phyloP scores from a whole-genome alignment of 2,888 invertebrate species.

The Nomada ruficornis region DNA sequence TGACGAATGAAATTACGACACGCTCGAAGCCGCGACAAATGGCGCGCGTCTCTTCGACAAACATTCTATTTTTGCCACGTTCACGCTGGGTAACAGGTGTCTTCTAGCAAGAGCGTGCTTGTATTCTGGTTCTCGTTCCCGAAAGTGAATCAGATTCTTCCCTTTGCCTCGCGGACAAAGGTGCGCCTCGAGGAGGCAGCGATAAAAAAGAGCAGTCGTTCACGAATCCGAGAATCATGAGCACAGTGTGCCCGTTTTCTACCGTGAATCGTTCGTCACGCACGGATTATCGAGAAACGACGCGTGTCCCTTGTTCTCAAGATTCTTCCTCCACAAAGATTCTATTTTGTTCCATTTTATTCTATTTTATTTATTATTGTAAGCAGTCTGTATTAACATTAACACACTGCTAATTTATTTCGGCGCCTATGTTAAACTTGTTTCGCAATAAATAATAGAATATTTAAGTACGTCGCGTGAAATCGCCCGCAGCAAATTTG shows the following conservation, averaged over 20 bases:
- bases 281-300: conserved; percentile 30
- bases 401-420: no score
- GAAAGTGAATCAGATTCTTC: conserved; percentile 22
- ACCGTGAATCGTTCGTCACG: conserved; percentile 34
- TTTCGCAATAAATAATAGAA: no score
- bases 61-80: conserved; percentile 62
- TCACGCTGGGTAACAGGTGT: conserved; percentile 65
- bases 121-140: conserved; percentile 26
- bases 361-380: no score
- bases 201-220: not conserved
- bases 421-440: no score
- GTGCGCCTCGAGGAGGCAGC: not conserved
- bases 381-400: no score
- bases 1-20: conserved; percentile 70
- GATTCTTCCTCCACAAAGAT: not conserved
- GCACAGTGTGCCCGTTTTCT: not conserved
- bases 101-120: conserved; percentile 44
- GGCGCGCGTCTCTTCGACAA: conserved; percentile 71
- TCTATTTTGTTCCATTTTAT: no score
- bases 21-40: conserved; percentile 65
- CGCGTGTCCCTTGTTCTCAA: conserved; percentile 12
- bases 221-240: conserved; percentile 20
- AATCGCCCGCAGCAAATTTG: no score
- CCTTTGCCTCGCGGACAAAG: conserved; percentile 6
- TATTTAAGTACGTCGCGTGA: no score